Evolutionary conservation across 2,797 vertebrate species (phyloP), one percentile per base, ranked within the genome.

Genomic region (Rhabdomys pumilio): DNA sequence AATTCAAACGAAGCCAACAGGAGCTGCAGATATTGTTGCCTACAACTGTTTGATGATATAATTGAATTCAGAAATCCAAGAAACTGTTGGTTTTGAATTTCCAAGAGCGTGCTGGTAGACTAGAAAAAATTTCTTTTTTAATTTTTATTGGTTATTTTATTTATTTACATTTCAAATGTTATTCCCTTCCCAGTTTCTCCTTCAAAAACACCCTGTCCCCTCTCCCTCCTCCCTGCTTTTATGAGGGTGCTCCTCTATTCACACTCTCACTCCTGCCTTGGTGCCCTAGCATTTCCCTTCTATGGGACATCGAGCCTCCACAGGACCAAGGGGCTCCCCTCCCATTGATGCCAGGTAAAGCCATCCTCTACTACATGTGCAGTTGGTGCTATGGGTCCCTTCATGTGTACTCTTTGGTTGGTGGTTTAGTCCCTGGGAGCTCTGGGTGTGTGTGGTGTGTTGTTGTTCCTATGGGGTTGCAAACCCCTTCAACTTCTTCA

Each of bases 401-500:
- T 19, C 17, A 72, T 38, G 15, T 20, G 17, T 72, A 72, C 17
- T 72, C 69, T 38, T 69, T n/a, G 7, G n/a, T 38, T 20, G 69
- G 17, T 72, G 6, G n/a, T 72, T 72, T 72, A 72, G 17, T 20
- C 7, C n/a, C 17, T 38, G n/a, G 8, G n/a, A 72, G 17, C 2
- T 38, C 6, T 19, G 8, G 69, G 69, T 1, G 2, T 8, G 4
- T 3, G 3, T 17, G 17, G n/a, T n/a, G 15, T n/a, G 19, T 19
- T n/a, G 67, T 72, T 38, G 17, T 72, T 72, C 8, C 7, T n/a
- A 69, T 69, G 15, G 34, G 17, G 67, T 38, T n/a, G 3, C 3
- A 19, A 72, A n/a, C 67, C 15, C 15, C 15, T 69, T n/a, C 34
- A 19, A 6, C 34, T 38, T 15, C 34, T 72, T n/a, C 34, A 38